These are phyloP conservation scores for Sinocyclocheilus anshuiensis DNA, from an alignment of 2,113 vertebrate species.

Conservation along the genomic window DNA sequence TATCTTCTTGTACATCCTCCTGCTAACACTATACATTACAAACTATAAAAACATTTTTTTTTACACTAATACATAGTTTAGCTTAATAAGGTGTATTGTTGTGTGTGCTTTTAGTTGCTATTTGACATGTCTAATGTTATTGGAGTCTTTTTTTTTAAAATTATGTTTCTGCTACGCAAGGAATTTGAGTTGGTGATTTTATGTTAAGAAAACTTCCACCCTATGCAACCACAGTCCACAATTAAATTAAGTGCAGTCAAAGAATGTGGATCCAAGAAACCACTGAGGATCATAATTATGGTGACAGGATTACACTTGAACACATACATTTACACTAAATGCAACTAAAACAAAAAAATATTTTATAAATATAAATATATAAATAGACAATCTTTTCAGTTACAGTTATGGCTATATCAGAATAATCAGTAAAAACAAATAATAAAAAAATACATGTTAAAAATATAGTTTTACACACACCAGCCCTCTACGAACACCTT, in stretches of 20 bases:
- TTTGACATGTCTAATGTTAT: not conserved
- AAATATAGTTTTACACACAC: too few species aligned
- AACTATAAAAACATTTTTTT: not conserved
- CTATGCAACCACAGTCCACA: not conserved
- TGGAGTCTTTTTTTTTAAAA: too few species aligned
- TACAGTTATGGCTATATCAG: too few species aligned
- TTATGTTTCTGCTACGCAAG: not conserved
- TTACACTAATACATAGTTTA: not conserved
- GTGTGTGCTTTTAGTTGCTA: not conserved
- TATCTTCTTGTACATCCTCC: not conserved
- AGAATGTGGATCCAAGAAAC: not conserved
- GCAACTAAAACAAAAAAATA: too few species aligned
- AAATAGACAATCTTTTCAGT: too few species aligned
- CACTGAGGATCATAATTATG: not conserved
- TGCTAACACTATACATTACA: not conserved
- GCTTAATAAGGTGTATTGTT: not conserved
- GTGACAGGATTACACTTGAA: not conserved
- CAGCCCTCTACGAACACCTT: too few species aligned
- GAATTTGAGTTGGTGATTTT: not conserved
- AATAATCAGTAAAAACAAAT: too few species aligned
- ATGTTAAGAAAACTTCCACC: slow-evolving; percentile 9
- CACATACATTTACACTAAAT: not conserved
- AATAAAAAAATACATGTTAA: too few species aligned
- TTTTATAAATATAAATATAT: too few species aligned
- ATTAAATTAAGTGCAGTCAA: not conserved